Base-by-base conservation (phyloP, 2,113 vertebrate species). In the Platichthys stellatus region DNA sequence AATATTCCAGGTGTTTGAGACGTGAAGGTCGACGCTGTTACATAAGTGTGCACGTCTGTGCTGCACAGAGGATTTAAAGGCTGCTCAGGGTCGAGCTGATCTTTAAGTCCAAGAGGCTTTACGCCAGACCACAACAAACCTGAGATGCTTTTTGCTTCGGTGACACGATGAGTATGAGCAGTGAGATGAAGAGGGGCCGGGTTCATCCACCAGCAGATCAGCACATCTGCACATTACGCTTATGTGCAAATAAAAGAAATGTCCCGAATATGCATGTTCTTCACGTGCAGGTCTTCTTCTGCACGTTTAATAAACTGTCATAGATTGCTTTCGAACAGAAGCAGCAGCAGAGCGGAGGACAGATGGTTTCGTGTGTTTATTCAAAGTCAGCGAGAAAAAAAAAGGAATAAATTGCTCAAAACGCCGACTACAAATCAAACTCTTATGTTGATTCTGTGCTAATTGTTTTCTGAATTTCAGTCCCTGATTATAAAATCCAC, bases 71-170 rank as follows among this genome's bases (percentile, higher is more conserved):
- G 91, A 90, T 90, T 93, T 90, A 89, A 84, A 90, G 72, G 88
- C 65, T 63, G 54, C 82, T 43, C 78, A 54, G 84, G 78, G 80
- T 61, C 82, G 73, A 79, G 84, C 78, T 86, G 78, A 89, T 90
- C 84, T 90, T 80, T 90, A 90, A 91, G 89, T 87, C 81, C 85
- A 91, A 91, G 91, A 92, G 89, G 87, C 87, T 93, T 93, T 93
- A 85, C 76, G 47, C 76, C 80, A 74, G 81, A 89, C 85, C 83
- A 92, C 84, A 92, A 90, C 88, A 93, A 89, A 90, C 86, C 72
- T 51, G 60, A 83, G 81, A 61, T 61, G 63, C 85, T 64, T 63
- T 74, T 72, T 73, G 78, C 74, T 82, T 73, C 49, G 12, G 57
- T 66, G 68, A 77, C 59, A 80, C 67, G 73, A 81, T 40, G 60